Conservation (phyloP, 1,140 invertebrate genomes). For the Gryon sp. region DNA sequence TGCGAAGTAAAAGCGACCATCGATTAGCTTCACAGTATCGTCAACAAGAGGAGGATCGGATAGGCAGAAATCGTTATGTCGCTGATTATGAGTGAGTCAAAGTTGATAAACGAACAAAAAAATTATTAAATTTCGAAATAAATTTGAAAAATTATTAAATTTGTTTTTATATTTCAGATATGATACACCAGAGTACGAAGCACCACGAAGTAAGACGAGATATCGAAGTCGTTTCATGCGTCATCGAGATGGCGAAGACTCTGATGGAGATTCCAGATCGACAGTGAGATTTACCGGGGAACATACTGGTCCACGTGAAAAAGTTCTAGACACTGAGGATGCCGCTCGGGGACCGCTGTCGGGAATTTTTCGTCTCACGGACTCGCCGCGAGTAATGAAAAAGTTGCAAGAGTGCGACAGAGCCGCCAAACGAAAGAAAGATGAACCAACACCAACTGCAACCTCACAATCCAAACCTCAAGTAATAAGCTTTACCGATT, state of each 20-base stretch:
- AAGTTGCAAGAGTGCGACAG: conserved; percentile 90
- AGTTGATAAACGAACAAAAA: too few relatives aligned
- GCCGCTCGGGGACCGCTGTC: conserved; percentile 92
- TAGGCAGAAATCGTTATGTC: conserved; percentile 76
- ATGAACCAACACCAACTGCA: conserved; percentile 82
- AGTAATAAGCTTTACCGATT: too few relatives aligned
- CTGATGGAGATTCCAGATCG: conserved; percentile 75
- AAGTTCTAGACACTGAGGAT: conserved; percentile 93
- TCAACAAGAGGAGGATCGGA: conserved; percentile 87
- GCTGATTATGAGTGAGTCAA: conserved; percentile 78
- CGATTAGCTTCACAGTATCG: conserved; percentile 92
- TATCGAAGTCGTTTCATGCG: conserved; percentile 82
- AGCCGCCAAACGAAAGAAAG: conserved; percentile 86
- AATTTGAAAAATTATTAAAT: background rate
- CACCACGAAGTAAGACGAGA: conserved; percentile 76
- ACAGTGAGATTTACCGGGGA: conserved; percentile 75
- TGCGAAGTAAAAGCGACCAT: conserved; percentile 96
- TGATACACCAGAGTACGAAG: conserved; percentile 76
- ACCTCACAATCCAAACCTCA: conserved; percentile 79
- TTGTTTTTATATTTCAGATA: conserved; percentile 67
- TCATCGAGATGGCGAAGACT: conserved; percentile 78
- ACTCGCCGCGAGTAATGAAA: conserved; percentile 93
- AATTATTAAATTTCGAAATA: background rate
- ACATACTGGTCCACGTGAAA: conserved; percentile 81
- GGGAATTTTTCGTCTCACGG: conserved; percentile 92